Evolutionary conservation across 2,113 vertebrate species (phyloP), one percentile per base, ranked within the genome.

Genomic region (Corynorhinus townsendii): DNA sequence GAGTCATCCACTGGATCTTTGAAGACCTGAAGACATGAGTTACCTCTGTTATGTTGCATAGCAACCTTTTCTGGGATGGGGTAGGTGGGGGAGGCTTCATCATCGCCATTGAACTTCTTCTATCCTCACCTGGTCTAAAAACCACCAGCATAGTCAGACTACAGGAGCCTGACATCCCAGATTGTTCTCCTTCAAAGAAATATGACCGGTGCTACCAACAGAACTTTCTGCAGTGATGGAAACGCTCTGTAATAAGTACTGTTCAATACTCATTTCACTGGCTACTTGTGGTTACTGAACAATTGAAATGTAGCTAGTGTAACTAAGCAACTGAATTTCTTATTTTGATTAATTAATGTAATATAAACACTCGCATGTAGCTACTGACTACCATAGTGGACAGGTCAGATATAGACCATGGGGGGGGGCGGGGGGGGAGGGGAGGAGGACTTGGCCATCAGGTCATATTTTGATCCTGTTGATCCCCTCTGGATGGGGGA

Each of bases 281-380:
- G 22, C 68, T 73, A 43, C 28, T 43, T 40, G n/a, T 59, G 75
- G n/a, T 15, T 89, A 45, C 66, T 35, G 12, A 92, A 43, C 68
- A 87, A 45, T 43, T 88, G 64, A 96, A 91, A 88, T 38, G 35
- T 54, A 64, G 43, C 52, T 28, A 45, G 5, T 54, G 14, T 77
- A 38, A 45, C 43, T 83, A 69, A 45, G 47, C 54, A 88, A 68
- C 62, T 72, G 11, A 45, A 59, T 56, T 43, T 68, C 75, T 45
- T 38, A 93, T 94, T 93, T 72, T 91, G 69, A 45, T 86, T 47
- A 19, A 24, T 71, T 20, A 81, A 91, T 62, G 77, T 91, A 52
- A 52, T 52, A 49, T 76, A 76, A 47, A 76, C 28, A 75, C 43
- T 75, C 8, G 59, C 59, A 76, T 56, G 56, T 66, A 33, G 19